A percentile compares a stretch with the other conserved stretches of the same genome.
These are phyloP conservation scores for Drosophila biarmipes DNA, from an alignment of 1,140 invertebrate species.

Conservation along the genomic window DNA sequence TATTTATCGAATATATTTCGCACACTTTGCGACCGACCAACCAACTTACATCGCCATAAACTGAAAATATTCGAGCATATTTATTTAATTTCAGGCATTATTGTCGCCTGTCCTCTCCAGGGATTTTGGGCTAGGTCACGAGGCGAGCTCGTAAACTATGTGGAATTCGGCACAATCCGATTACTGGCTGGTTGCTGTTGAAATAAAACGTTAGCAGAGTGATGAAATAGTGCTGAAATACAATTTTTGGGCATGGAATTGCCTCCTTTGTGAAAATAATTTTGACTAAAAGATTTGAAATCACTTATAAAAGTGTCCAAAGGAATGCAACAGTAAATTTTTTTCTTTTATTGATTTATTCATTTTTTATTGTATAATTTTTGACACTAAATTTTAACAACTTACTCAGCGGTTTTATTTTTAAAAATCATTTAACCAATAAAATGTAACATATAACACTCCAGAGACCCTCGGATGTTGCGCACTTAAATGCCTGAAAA, in stretches of 20 bases:
- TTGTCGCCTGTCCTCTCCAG: constrained; percentile 8
- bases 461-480: constrained; percentile 13
- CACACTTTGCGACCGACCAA: constrained; percentile 21
- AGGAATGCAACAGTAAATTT: too few species aligned
- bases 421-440: neutral
- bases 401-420: neutral
- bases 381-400: too few species aligned
- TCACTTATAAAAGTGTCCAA: too few species aligned
- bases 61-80: constrained; percentile 36
- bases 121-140: constrained; percentile 37
- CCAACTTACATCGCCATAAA: constrained; percentile 37
- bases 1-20: constrained; percentile 43
- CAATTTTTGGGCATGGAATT: neutral
- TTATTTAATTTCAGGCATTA: constrained; percentile 50
- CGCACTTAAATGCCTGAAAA: constrained; percentile 41
- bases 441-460: neutral
- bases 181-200: neutral
- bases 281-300: neutral
- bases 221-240: neutral
- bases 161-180: neutral
- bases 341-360: neutral
- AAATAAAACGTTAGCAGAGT: neutral
- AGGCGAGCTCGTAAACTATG: constrained; percentile 20
- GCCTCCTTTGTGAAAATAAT: neutral
- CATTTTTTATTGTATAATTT: neutral